phyloP scores from a whole-genome alignment of 2,888 invertebrate species.

The Drosophila pseudotakahashii region DNA sequence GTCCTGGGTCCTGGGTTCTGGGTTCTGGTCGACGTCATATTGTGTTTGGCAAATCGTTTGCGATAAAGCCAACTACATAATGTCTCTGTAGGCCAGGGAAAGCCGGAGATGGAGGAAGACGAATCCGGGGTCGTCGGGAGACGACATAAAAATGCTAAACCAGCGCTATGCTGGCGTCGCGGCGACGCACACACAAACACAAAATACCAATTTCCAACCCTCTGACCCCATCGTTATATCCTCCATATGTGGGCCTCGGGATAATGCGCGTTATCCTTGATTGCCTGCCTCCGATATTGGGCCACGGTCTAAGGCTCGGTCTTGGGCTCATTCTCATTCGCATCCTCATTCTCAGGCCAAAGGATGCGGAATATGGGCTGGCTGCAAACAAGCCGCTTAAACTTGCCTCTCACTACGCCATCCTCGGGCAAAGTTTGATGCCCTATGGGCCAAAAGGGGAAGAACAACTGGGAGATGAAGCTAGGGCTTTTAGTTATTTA shows the following conservation, averaged over 20 bases:
- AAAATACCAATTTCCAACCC: constrained; percentile 21
- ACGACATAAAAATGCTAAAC: constrained; percentile 74
- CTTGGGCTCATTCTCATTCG: not conserved
- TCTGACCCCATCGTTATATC: constrained; percentile 14
- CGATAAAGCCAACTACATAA: constrained; percentile 80
- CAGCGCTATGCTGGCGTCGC: constrained; percentile 71
- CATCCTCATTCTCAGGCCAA: constrained; percentile 2
- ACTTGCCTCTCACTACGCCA: constrained; percentile 20
- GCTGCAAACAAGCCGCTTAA: constrained; percentile 63
- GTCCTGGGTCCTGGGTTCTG: constrained; percentile 6
- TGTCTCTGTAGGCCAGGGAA: constrained; percentile 65
- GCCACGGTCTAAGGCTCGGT: constrained; percentile 45
- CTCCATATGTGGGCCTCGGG: constrained; percentile 39
- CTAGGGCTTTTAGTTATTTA: too few relatives aligned
- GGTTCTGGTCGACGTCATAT: constrained; percentile 66
- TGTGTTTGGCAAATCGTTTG: constrained; percentile 78
- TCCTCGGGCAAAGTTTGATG: constrained; percentile 1
- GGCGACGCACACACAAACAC: constrained; percentile 51
- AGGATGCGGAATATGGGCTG: constrained; percentile 43
- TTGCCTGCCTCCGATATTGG: constrained; percentile 71
- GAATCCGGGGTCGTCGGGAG: constrained; percentile 24
- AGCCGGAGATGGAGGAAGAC: not conserved
- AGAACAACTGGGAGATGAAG: not conserved
- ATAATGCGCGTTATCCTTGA: constrained; percentile 76
- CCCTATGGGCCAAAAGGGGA: constrained; percentile 2